Evolutionary conservation across 2,888 invertebrate genomes (phyloP).

Genomic region (Acrobasis suavella): DNA sequence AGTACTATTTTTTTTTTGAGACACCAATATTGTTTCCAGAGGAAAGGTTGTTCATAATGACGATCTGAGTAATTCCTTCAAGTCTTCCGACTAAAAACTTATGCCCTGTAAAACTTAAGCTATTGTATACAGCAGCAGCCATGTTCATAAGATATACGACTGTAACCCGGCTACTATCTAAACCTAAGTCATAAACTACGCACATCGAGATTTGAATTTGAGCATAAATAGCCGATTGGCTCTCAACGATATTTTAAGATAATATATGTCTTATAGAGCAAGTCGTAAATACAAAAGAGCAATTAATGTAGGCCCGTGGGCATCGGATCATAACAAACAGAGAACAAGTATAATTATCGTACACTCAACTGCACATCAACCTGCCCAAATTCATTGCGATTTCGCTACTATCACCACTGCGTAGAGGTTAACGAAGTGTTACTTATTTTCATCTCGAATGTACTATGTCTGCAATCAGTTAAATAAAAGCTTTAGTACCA

Average conservation of each 20-base stretch:
- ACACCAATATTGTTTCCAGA: no score
- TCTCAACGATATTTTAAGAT: conserved; percentile 26
- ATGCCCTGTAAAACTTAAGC: no score
- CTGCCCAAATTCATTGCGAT: no score
- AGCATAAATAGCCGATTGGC: conserved; percentile 18
- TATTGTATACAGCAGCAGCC: background rate
- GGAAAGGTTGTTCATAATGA: no score
- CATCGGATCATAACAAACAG: conserved; percentile 25
- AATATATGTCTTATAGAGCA: conserved; percentile 27
- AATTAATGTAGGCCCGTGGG: conserved; percentile 33
- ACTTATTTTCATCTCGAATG: no score
- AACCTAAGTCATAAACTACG: background rate
- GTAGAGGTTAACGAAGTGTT: no score
- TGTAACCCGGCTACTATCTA: conserved; percentile 3
- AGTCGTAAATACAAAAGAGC: conserved; percentile 34
- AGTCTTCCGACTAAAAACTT: no score
- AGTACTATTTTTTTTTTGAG: no score
- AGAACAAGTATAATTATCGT: conserved; percentile 34
- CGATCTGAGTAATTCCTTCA: no score
- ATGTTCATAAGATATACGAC: background rate
- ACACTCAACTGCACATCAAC: background rate
- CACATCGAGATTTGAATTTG: conserved; percentile 7
- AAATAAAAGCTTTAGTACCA: conserved; percentile 10
- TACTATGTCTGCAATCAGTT: conserved; percentile 27
- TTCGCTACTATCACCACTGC: no score